A percentile compares a stretch with the other conserved stretches of the same genome.
Evolutionary conservation across 2,888 invertebrate genomes (phyloP).

Genomic region (Heliconius charithonia): DNA sequence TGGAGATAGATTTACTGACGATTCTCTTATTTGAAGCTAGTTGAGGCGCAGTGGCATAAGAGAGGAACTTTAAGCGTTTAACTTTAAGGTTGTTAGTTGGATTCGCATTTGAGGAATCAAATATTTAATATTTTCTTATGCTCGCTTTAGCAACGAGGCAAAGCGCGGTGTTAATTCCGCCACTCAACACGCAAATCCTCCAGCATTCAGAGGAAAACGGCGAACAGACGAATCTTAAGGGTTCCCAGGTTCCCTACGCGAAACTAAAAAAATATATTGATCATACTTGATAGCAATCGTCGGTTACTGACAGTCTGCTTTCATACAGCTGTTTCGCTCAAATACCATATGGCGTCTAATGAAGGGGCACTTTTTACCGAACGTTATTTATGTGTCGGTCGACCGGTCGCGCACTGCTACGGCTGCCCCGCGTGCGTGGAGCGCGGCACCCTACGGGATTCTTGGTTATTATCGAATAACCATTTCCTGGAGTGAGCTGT

Average conservation of each 20-base stretch:
- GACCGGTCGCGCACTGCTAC: constrained; percentile 37
- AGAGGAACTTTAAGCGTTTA: too few species aligned
- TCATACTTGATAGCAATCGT: background rate
- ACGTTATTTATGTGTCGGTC: constrained; percentile 34
- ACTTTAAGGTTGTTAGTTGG: too few species aligned
- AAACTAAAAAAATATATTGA: background rate
- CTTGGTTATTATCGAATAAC: constrained; percentile 24
- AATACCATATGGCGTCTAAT: constrained; percentile 36
- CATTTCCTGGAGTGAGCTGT: constrained; percentile 20
- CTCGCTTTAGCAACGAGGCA: too few species aligned
- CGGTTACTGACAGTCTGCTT: background rate
- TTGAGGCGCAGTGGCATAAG: too few species aligned
- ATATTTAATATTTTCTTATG: too few species aligned
- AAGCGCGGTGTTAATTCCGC: too few species aligned
- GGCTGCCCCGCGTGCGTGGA: constrained; percentile 32
- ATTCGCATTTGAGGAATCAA: too few species aligned
- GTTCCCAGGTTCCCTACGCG: too few species aligned
- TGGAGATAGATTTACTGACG: background rate
- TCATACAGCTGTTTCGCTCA: constrained; percentile 20
- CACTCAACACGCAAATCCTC: too few species aligned
- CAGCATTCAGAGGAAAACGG: too few species aligned
- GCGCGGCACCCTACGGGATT: constrained; percentile 33
- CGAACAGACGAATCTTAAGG: too few species aligned
- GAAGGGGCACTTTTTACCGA: constrained; percentile 30
- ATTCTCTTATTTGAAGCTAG: background rate